A percentile compares a stretch with the other conserved stretches of the same genome.
Evolutionary conservation across 2,113 vertebrate genomes (phyloP).

Genomic region (Andinoacara biseriatus): DNA sequence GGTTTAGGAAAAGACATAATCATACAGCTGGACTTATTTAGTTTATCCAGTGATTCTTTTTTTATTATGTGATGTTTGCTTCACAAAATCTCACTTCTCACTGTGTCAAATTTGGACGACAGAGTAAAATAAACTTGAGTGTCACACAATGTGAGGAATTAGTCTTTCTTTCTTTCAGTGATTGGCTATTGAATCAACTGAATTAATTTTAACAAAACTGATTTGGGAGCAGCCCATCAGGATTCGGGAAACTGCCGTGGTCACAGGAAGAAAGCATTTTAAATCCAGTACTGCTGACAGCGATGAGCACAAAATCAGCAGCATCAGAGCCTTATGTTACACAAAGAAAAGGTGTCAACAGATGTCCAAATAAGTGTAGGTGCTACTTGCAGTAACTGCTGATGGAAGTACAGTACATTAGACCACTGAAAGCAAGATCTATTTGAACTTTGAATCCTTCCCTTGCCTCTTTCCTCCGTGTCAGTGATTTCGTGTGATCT

Average conservation of each 20-base stretch:
- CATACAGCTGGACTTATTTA: constrained; percentile 11
- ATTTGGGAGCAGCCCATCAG: not conserved
- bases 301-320: not conserved
- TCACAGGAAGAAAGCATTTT: not conserved
- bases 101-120: not conserved
- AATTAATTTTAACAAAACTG: not conserved
- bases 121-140: not conserved
- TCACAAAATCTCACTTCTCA: not conserved
- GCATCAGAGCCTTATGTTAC: not conserved
- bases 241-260: not conserved
- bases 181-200: not conserved
- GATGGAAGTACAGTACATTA: too few species aligned
- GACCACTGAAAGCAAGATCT: not conserved
- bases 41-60: not conserved
- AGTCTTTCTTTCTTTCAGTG: not conserved
- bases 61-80: not conserved
- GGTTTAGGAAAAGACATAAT: constrained; percentile 12
- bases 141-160: not conserved
- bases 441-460: not conserved
- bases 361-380: not conserved
- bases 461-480: not conserved
- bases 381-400: not conserved
- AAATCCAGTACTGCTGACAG: not conserved
- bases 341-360: too few species aligned
- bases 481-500: not conserved